Evolutionary conservation across 1,140 invertebrate species (phyloP).

Genomic region (Pseudomyrmex sp.): DNA sequence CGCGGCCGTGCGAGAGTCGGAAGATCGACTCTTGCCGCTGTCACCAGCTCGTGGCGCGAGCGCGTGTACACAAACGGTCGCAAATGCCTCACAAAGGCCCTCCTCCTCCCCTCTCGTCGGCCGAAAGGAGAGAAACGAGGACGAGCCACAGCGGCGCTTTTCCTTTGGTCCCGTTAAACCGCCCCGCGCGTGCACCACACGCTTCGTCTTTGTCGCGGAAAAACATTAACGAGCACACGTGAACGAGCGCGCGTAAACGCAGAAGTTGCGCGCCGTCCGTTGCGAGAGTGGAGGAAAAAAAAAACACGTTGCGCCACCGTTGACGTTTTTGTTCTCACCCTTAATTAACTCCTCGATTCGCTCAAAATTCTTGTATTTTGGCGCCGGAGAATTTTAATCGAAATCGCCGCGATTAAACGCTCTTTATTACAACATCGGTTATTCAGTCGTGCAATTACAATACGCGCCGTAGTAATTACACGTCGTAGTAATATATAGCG

Average conservation of each 20-base stretch:
- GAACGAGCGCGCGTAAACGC: constrained; percentile 18
- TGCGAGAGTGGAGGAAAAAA: neutral
- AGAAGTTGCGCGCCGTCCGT: neutral
- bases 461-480: too few relatives aligned
- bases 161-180: constrained; percentile 24
- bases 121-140: constrained; percentile 58
- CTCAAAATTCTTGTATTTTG: too few relatives aligned
- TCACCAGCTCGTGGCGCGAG: constrained; percentile 16
- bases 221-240: constrained; percentile 58
- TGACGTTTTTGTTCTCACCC: neutral
- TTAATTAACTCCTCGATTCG: constrained; percentile 34
- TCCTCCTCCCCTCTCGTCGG: neutral
- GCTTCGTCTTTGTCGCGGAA: constrained; percentile 57
- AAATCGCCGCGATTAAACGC: too few relatives aligned
- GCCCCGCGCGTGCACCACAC: neutral
- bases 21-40: constrained; percentile 62
- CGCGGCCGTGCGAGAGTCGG: constrained; percentile 56
- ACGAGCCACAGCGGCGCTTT: constrained; percentile 36
- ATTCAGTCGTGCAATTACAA: neutral
- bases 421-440: too few relatives aligned
- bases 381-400: too few relatives aligned
- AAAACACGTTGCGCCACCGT: neutral
- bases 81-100: constrained; percentile 42
- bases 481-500: neutral
- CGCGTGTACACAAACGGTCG: constrained; percentile 62